Evolutionary conservation across 1,140 invertebrate genomes (phyloP).

Genomic region (Nilaparvata lugens): DNA sequence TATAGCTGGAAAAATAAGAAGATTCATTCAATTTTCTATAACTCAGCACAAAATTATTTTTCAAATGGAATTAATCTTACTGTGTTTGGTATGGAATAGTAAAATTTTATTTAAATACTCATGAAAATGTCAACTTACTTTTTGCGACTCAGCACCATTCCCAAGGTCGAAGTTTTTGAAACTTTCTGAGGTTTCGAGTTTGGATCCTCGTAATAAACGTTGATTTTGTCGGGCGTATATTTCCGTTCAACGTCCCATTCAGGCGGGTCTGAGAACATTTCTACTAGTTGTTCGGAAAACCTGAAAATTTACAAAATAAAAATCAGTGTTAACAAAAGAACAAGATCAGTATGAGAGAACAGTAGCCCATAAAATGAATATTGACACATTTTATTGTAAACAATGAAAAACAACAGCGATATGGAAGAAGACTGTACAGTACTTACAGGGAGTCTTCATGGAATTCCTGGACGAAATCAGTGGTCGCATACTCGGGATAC

Average conservation of each 20-base stretch:
- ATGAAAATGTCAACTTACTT: constrained; percentile 41
- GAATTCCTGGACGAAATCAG: constrained; percentile 65
- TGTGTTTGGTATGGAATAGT: too few species aligned
- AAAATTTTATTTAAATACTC: too few species aligned
- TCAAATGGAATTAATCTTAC: too few species aligned
- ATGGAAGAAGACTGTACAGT: neutral
- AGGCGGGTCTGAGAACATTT: constrained; percentile 59
- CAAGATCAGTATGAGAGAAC: constrained; percentile 37
- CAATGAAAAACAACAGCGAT: neutral
- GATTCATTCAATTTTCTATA: neutral
- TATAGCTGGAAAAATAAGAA: constrained; percentile 36
- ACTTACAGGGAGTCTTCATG: constrained; percentile 58
- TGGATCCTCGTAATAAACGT: constrained; percentile 71
- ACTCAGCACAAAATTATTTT: neutral
- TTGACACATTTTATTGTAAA: neutral
- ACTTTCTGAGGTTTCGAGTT: constrained; percentile 55
- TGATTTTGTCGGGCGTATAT: constrained; percentile 55
- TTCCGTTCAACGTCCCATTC: constrained; percentile 64
- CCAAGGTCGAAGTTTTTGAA: constrained; percentile 46
- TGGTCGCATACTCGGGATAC: constrained; percentile 68
- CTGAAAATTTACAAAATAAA: constrained; percentile 38
- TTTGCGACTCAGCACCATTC: constrained; percentile 50
- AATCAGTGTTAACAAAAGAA: constrained; percentile 35
- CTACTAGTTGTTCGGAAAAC: constrained; percentile 58
- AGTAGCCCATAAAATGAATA: constrained; percentile 12